Evolutionary conservation across 1,140 invertebrate species (phyloP).

Genomic region (Cepaea nemoralis): DNA sequence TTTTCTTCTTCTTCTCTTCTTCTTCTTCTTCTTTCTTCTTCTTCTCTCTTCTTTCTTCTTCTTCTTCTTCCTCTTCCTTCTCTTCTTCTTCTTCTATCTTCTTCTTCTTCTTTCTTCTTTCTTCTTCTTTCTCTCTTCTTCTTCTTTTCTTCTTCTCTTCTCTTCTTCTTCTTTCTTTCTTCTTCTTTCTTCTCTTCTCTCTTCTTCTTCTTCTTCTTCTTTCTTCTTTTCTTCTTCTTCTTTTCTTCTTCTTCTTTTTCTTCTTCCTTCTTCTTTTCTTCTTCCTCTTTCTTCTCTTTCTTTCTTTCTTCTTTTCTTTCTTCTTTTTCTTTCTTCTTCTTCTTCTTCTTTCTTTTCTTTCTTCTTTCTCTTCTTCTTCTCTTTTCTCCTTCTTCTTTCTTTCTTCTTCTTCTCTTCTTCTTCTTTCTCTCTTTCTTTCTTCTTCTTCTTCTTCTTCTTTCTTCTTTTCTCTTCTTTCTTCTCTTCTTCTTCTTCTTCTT

Average conservation of each 20-base stretch:
- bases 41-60: not conserved
- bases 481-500: not conserved
- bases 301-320: not conserved
- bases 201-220: not conserved
- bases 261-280: not conserved
- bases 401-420: not conserved
- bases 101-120: not conserved
- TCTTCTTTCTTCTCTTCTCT: not conserved
- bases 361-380: not conserved
- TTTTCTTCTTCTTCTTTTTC: not conserved
- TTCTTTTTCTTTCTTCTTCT: not conserved
- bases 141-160: not conserved
- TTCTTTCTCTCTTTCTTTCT: not conserved
- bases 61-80: not conserved
- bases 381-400: not conserved
- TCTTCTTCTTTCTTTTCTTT: not conserved
- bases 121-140: not conserved
- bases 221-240: not conserved
- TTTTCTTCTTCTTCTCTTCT: not conserved
- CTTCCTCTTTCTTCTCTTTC: not conserved
- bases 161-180: not conserved
- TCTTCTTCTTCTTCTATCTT: not conserved
- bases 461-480: not conserved
- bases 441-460: not conserved
- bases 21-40: not conserved